A percentile compares a stretch with the other conserved stretches of the same genome.
These are phyloP conservation scores for Augiades crinisus DNA, from an alignment of 2,888 invertebrate species.

Conservation along the genomic window DNA sequence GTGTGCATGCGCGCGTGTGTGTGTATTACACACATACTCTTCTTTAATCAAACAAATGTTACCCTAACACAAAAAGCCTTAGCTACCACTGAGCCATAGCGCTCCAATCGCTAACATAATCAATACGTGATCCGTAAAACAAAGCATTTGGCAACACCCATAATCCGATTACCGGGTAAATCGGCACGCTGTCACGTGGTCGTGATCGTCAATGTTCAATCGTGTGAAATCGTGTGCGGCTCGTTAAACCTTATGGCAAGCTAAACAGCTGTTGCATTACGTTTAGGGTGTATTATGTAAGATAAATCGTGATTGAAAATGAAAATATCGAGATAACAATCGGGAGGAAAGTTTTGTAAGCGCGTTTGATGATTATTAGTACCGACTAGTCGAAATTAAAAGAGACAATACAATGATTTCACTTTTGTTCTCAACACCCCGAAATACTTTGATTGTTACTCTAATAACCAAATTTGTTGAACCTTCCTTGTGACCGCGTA, in stretches of 20 bases:
- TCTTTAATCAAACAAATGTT: too few species aligned
- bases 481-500: too few species aligned
- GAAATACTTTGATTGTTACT: too few species aligned
- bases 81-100: too few species aligned
- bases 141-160: slow-evolving; percentile 17
- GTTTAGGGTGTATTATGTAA: slow-evolving; percentile 12
- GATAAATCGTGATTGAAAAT: not conserved
- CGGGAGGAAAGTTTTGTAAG: not conserved
- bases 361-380: not conserved
- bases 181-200: slow-evolving; percentile 12
- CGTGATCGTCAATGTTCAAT: slow-evolving; percentile 23
- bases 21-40: too few species aligned
- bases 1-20: too few species aligned
- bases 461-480: too few species aligned
- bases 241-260: slow-evolving; percentile 16
- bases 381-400: too few species aligned
- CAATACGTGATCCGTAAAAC: slow-evolving; percentile 6
- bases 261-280: slow-evolving; percentile 11
- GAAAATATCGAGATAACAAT: not conserved
- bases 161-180: slow-evolving; percentile 17
- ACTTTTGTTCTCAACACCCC: too few species aligned
- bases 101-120: not conserved
- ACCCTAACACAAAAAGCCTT: too few species aligned
- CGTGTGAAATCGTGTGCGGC: slow-evolving; percentile 24
- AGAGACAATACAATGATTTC: too few species aligned